Base-by-base conservation (phyloP, 2,888 invertebrate species). In the Polylopha cassiicola region DNA sequence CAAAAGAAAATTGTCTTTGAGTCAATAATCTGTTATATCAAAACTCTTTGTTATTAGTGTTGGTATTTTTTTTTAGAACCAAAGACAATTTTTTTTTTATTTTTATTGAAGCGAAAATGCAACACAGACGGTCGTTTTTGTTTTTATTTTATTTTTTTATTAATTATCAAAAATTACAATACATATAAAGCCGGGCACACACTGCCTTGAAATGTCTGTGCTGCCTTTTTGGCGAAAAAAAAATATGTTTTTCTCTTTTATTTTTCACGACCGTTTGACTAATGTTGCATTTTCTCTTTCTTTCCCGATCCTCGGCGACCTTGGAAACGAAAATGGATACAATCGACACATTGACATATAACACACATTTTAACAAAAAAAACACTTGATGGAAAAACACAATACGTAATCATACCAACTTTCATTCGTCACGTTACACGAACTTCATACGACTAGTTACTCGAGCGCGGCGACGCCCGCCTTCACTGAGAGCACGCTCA, bases 221-320 rank as follows among this genome's bases (percentile, higher is more conserved):
- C 69, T 84, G 84, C 79, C 81, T 76, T 84, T 79, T 82, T 74
- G 78, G 80, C 79, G 78, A 69, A 58, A 69, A 46, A 61, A n/a
- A 24, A 8, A 13, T 58, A 47, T 53, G 49, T 58, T 42, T 49
- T 49, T 55, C 47, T 46, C 43, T 36, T 44, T 50, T 48, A 46
- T 49, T 46, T 43, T 30, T 37, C 47, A 72, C 73, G 79, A 77
- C 79, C 80, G 76, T 53, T 49, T 52, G 50, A 58, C 58, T 86
- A 79, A 86, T 86, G 86, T 86, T 86, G 86, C 86, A 86, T 85
- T 84, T 86, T 86, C 81, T 77, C 64, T 80, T 69, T 72, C 66
- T 80, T 81, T 81, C 75, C 82, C 81, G 81, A 82, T 82, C 47
- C 55, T n/a, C 13, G 30, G 37, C 15, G 32, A 34, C 57, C 57